Percentiles rank a stretch among this genome's conserved stretches.
Evolutionary conservation across 2,113 vertebrate genomes (phyloP).

Genomic region (Carassius carassius): DNA sequence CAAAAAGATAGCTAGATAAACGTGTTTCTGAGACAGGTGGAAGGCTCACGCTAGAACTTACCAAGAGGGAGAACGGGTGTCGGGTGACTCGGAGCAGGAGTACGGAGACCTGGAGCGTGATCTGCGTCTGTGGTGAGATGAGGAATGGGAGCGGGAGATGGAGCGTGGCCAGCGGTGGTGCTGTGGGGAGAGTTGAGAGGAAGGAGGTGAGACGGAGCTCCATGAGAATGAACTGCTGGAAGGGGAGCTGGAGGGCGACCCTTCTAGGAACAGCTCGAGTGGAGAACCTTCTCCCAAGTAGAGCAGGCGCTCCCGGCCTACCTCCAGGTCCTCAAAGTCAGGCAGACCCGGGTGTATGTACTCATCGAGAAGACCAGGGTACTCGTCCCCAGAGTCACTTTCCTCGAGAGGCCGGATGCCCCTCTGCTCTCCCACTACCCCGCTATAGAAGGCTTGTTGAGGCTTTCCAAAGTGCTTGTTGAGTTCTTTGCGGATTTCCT

Average conservation of each 20-base stretch:
- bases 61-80: conserved; percentile 90
- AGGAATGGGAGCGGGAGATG: conserved; percentile 79
- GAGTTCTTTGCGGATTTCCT: conserved; percentile 96
- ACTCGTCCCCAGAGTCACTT: conserved; percentile 79
- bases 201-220: conserved; percentile 89
- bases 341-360: conserved; percentile 91
- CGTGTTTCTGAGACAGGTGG: not conserved
- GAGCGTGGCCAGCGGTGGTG: conserved; percentile 82
- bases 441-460: conserved; percentile 85
- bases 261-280: conserved; percentile 90
- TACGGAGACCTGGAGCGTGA: conserved; percentile 90
- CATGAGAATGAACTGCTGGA: conserved; percentile 92
- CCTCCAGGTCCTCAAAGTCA: conserved; percentile 89
- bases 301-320: conserved; percentile 87
- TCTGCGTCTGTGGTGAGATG: conserved; percentile 81
- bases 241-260: conserved; percentile 91
- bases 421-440: conserved; percentile 72
- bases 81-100: conserved; percentile 86
- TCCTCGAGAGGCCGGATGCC: conserved; percentile 71
- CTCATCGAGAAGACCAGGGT: conserved; percentile 85
- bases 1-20: conserved; percentile 18
- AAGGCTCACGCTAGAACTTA: conserved; percentile 62
- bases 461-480: conserved; percentile 98
- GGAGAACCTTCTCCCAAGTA: conserved; percentile 93
- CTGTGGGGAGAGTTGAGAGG: conserved; percentile 82